Evolutionary conservation across 2,888 invertebrate species (phyloP), one percentile per base, ranked within the genome.

Genomic region (Calliopum simillimum): DNA sequence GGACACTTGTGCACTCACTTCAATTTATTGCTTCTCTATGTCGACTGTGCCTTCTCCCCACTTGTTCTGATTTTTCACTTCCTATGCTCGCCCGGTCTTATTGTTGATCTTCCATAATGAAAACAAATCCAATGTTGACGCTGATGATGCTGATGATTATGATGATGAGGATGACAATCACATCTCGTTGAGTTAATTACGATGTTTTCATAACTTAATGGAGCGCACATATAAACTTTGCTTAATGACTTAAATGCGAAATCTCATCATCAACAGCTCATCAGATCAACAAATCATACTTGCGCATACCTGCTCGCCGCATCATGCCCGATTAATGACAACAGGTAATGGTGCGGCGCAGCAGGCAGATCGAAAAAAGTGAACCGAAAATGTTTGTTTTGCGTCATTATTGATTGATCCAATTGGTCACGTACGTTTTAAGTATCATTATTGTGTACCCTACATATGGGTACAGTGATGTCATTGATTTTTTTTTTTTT

Each of bases 161-260:
- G 56, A 13, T 46, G 68, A 25, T 63, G 66, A 49, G 33, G 58
- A 43, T 58, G 58, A 67, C 67, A 67, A 58, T 67, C 47, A 47
- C n/a, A 16, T 47, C 16, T 62, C 53, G 53, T 23, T 58, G 25
- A 66, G 67, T 62, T 68, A 68, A 68, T 68, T 62, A 62, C 47
- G 53, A 53, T 68, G 21, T 68, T 68, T 68, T 61, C 68, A 59
- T 51, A 51, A 68, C 51, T 59, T 51, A 49, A 68, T 68, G 23
- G 23, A 66, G 67, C 56, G 25, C 51, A 53, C 53, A 64, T 68
- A 33, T 47, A 67, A 62, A 56, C 21, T 47, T n/a, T 49, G 46
- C 44, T 47, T 56, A 80, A 79, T 75, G 81, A 81, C 81, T 80
- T 73, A 79, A 80, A 79, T 13, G 19, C 33, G 33, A 66, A 70